phyloP scores from a whole-genome alignment of 2,888 invertebrate species.

The Drosophila silvestris region DNA sequence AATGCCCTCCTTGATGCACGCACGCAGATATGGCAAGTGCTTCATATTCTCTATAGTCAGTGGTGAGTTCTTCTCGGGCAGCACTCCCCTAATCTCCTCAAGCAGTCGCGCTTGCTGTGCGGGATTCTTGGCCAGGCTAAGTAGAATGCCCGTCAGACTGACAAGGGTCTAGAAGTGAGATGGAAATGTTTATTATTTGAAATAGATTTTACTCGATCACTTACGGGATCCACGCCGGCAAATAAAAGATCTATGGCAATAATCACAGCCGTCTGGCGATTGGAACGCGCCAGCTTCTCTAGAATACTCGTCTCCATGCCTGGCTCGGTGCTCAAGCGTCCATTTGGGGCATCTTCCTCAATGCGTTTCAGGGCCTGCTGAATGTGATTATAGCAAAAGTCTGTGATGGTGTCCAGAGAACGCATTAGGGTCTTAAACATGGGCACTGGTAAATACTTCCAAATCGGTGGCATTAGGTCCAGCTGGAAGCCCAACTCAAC shows the following conservation, averaged over 20 bases:
- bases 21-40: constrained; percentile 88
- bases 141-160: constrained; percentile 87
- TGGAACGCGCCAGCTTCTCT: constrained; percentile 88
- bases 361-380: constrained; percentile 80
- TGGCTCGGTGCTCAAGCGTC: constrained; percentile 70
- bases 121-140: constrained; percentile 88
- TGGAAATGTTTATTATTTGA: fast-evolving
- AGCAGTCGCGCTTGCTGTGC: constrained; percentile 88
- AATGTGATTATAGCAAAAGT: constrained; percentile 82
- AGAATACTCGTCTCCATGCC: constrained; percentile 86
- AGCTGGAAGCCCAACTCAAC: constrained; percentile 64
- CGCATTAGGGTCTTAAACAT: constrained; percentile 69
- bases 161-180: constrained; percentile 80
- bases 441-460: constrained; percentile 77
- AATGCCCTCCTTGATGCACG: constrained; percentile 91
- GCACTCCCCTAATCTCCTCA: constrained; percentile 86
- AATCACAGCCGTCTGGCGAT: constrained; percentile 88
- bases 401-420: constrained; percentile 67
- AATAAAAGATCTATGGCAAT: constrained; percentile 90
- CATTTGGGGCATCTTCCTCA: constrained; percentile 62
- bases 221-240: constrained; percentile 91
- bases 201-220: constrained; percentile 30
- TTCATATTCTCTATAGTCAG: constrained; percentile 85
- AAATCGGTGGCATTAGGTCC: constrained; percentile 81
- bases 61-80: constrained; percentile 84